Percentiles rank a stretch among this genome's conserved stretches.
Conservation (phyloP, 2,113 vertebrate species). For the Lathamus discolor region DNA sequence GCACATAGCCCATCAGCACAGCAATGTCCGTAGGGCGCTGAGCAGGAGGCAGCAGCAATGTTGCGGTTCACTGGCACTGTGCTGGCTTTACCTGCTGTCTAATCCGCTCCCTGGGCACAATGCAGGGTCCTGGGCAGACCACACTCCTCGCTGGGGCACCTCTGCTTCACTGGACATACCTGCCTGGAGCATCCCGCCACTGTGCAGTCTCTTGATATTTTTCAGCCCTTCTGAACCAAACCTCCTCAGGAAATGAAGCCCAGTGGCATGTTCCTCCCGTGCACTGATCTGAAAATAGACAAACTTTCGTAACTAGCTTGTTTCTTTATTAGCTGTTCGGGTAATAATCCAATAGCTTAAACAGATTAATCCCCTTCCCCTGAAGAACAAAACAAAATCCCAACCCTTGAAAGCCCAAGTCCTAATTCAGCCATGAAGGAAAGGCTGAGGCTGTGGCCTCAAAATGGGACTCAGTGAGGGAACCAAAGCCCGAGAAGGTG, state of each 20-base stretch:
- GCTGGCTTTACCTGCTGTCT: not conserved
- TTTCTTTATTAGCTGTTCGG: not conserved
- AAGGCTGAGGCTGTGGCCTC: not conserved
- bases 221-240: not conserved
- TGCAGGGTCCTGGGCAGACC: not conserved
- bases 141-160: not conserved
- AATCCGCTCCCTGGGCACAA: not conserved
- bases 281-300: not conserved
- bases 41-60: not conserved
- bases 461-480: not conserved
- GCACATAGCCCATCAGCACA: fast-evolving
- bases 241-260: not conserved
- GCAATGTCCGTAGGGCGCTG: fast-evolving
- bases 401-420: not conserved
- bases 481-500: not conserved
- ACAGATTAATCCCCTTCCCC: not conserved
- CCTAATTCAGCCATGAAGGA: not conserved
- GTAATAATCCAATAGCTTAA: not conserved
- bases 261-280: not conserved
- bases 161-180: not conserved
- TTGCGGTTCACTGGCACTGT: fast-evolving
- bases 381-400: not conserved
- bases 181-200: not conserved
- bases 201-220: not conserved
- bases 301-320: not conserved